A percentile compares a stretch with the other conserved stretches of the same genome.
Evolutionary conservation across 2,797 vertebrate species (phyloP).

Genomic region (Melanotaenia nigrans): DNA sequence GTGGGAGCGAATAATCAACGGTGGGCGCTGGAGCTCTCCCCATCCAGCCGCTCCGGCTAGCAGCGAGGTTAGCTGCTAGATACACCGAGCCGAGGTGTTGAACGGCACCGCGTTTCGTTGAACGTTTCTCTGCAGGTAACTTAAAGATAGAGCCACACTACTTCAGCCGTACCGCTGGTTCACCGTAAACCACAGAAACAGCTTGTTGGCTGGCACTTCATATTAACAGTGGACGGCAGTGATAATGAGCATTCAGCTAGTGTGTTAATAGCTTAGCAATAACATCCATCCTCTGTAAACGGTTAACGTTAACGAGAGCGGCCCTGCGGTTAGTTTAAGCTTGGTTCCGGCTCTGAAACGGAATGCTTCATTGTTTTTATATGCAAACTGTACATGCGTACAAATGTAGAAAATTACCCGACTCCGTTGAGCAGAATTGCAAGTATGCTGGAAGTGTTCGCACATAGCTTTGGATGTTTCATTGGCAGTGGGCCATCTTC

Average conservation of each 20-base stretch:
- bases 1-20: constrained; percentile 23
- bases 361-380: not conserved
- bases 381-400: not conserved
- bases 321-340: constrained; percentile 50
- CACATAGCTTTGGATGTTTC: constrained; percentile 48
- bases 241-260: constrained; percentile 48
- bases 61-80: constrained; percentile 73
- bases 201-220: not conserved
- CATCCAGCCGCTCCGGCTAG: constrained; percentile 70
- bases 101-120: constrained; percentile 65
- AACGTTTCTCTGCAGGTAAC: constrained; percentile 81
- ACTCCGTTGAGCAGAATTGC: not conserved
- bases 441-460: constrained; percentile 5
- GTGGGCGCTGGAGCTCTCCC: constrained; percentile 51
- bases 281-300: constrained; percentile 49
- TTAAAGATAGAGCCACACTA: not conserved
- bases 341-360: constrained; percentile 11
- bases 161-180: not conserved
- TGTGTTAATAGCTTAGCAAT: constrained; percentile 68
- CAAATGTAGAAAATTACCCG: not conserved
- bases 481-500: constrained; percentile 43
- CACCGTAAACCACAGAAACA: not conserved
- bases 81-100: constrained; percentile 69
- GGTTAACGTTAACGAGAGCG: constrained; percentile 54
- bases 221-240: not conserved